Base-by-base conservation (phyloP, 1,140 invertebrate species). In the Eumaeus atala region DNA sequence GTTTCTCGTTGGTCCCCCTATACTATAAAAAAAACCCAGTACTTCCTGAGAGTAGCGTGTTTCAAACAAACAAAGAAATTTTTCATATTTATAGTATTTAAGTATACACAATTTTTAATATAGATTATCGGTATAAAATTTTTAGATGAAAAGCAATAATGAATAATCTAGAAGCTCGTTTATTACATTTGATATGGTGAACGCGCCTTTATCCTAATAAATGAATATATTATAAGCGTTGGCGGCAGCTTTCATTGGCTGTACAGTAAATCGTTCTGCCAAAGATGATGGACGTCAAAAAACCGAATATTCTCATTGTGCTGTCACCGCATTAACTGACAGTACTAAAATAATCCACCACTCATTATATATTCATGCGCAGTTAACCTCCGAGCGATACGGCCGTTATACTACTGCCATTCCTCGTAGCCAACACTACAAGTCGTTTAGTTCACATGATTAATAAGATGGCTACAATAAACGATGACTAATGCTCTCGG, bases 321-420 rank as follows among this genome's bases (percentile, higher is more conserved):
- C 77, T 80, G 77, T 82, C 79, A 80, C 71, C 74, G 57, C 59
- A 67, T 71, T 74, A 75, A 79, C 74, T 76, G 74, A 77, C 79
- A 80, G 79, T 74, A 80, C 70, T 70, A 77, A 83, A 82, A 81
- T 81, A 85, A 80, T 77, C 74, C 68, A 67, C 75, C 67, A 79
- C 73, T 72, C 71, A 70, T 78, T 82, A 71, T 77, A 72, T 74
- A 80, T 78, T 77, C 77, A 73, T 74, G 67, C 66, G 63, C 70
- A 79, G 74, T 79, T 74, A 54, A 71, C 67, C 63, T 62, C 65
- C 58, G 74, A 78, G 74, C 59, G 70, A 61, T 70, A 72, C 66
- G 66, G 62, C 60, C 66, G 70, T 63, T 64, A 76, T 74, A 74
- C 74, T 70, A 67, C 66, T 54, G 61, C 47, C 70, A 67, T 69